phyloP scores from a whole-genome alignment of 2,113 vertebrate species.

The Seriola rivoliana region DNA sequence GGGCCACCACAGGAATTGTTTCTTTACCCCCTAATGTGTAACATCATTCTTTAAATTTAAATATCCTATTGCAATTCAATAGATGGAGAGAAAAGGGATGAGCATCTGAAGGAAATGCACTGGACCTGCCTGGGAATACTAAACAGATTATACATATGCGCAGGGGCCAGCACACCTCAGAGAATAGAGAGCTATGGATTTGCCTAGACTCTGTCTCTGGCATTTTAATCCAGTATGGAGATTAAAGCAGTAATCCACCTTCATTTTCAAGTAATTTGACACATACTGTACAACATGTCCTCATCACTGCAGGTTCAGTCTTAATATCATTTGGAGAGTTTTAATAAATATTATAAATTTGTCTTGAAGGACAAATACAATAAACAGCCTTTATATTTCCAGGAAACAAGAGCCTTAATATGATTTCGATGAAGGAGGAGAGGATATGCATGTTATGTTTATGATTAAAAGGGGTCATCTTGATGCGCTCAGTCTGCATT shows the following conservation, averaged over 20 bases:
- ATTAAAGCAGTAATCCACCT: constrained; percentile 78
- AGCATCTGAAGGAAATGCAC: constrained; percentile 82
- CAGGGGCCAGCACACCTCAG: constrained; percentile 57
- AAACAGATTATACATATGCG: constrained; percentile 75
- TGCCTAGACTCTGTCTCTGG: constrained; percentile 80
- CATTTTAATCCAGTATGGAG: constrained; percentile 80
- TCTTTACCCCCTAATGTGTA: constrained; percentile 61
- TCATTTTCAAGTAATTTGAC: constrained; percentile 65
- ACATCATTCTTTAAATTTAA: constrained; percentile 74
- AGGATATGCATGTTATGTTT: neutral
- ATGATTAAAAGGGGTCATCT: neutral
- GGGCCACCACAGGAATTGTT: constrained; percentile 47
- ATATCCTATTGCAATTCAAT: constrained; percentile 75
- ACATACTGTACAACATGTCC: constrained; percentile 46
- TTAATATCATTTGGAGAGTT: constrained; percentile 22
- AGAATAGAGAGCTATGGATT: constrained; percentile 83
- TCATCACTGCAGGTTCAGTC: constrained; percentile 12
- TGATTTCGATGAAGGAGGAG: neutral
- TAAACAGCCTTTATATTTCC: neutral
- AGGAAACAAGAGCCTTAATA: neutral
- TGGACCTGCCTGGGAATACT: constrained; percentile 85
- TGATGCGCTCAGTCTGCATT: neutral
- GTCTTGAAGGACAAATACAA: neutral
- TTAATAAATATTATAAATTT: constrained; percentile 26
- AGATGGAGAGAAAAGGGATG: constrained; percentile 62